Conservation (phyloP, 2,113 vertebrate genomes). For the Cairina moschata region DNA sequence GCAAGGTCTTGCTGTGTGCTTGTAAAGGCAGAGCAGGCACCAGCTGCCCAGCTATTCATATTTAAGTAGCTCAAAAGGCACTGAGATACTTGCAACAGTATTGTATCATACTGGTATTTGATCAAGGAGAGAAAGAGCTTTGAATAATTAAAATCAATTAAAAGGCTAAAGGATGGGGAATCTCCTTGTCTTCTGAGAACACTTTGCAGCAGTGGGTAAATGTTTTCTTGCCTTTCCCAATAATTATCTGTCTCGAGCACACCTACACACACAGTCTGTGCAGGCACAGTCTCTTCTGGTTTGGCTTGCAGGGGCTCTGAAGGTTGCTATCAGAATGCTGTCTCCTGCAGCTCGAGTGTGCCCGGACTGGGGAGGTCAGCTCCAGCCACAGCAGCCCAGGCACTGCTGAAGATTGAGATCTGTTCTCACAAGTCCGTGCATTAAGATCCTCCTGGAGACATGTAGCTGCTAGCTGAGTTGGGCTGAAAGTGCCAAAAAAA, state of each 20-base stretch:
- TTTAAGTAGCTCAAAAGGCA: slow-evolving; percentile 55
- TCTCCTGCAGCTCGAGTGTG: too few species aligned
- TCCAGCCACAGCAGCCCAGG: not conserved
- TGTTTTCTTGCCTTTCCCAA: slow-evolving; percentile 56
- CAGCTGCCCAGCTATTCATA: slow-evolving; percentile 45
- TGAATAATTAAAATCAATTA: slow-evolving; percentile 77
- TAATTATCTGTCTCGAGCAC: slow-evolving; percentile 43
- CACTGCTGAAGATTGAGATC: not conserved
- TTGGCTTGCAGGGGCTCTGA: not conserved
- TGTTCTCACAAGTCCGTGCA: rapidly evolving
- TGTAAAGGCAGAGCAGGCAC: slow-evolving; percentile 1
- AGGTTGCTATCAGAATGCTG: not conserved
- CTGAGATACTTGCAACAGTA: slow-evolving; percentile 37
- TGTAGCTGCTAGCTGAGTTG: not conserved
- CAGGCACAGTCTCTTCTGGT: not conserved
- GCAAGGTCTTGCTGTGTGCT: slow-evolving; percentile 12
- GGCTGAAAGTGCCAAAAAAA: not conserved
- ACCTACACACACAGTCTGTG: not conserved
- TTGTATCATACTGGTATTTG: slow-evolving; percentile 58
- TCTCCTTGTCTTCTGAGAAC: slow-evolving; percentile 64
- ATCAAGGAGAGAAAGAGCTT: slow-evolving; percentile 58
- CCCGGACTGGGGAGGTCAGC: rapidly evolving
- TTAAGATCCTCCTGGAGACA: not conserved
- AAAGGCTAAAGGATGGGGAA: slow-evolving; percentile 61
- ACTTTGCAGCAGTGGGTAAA: slow-evolving; percentile 43